Percentiles rank a stretch among this genome's conserved stretches.
Evolutionary conservation across 2,113 vertebrate species (phyloP).

Genomic region (Origma solitaria): DNA sequence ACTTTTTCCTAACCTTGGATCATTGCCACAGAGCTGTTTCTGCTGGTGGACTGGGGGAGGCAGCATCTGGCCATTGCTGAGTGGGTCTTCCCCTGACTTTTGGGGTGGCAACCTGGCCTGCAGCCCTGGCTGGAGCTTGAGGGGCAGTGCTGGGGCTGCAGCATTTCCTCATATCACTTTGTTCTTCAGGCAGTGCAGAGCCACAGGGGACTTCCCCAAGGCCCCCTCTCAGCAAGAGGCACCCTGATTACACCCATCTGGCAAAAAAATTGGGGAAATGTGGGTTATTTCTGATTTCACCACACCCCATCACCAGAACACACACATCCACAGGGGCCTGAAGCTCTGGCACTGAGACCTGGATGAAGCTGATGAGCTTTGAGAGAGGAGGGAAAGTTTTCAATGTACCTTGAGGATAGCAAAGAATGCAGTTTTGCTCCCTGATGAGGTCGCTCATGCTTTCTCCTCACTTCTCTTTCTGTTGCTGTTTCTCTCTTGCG

Average conservation of each 20-base stretch:
- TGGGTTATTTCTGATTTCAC: not conserved
- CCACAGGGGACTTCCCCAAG: not conserved
- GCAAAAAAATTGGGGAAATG: not conserved
- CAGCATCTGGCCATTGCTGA: not conserved
- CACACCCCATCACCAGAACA: not conserved
- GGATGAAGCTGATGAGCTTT: not conserved
- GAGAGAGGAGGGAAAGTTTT: not conserved
- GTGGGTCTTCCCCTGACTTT: not conserved
- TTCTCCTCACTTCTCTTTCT: not conserved
- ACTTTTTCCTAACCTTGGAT: not conserved
- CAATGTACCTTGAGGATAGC: not conserved
- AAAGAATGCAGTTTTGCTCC: not conserved
- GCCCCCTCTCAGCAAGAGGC: fast-evolving
- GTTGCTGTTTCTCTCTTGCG: not conserved
- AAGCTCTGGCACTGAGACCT: not conserved
- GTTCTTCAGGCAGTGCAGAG: not conserved
- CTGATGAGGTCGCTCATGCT: not conserved
- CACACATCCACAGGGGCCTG: not conserved
- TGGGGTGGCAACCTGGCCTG: not conserved
- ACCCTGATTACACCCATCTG: fast-evolving
- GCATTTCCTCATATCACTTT: not conserved
- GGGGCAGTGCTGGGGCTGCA: not conserved
- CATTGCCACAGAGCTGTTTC: not conserved
- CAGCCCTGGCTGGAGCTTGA: not conserved
- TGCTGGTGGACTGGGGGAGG: not conserved